Conservation (phyloP, 1,140 invertebrate genomes). For the Drosophila tristis region DNA sequence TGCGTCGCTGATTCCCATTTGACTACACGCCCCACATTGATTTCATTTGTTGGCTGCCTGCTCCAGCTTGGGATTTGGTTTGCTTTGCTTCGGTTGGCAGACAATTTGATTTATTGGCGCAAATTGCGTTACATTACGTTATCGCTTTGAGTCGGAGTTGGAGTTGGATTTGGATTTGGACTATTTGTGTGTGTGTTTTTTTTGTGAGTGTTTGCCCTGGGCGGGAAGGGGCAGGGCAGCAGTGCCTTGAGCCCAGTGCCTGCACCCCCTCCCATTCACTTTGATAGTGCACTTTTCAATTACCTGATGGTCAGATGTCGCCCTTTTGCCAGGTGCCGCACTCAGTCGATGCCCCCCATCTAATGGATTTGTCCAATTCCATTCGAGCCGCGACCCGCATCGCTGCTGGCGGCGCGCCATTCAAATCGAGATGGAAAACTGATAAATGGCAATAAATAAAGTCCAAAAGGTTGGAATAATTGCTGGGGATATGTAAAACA, state of each 20-base stretch:
- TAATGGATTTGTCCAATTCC: conserved; percentile 51
- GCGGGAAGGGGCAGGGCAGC: conserved; percentile 21
- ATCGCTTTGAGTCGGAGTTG: conserved; percentile 59
- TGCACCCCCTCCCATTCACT: background rate
- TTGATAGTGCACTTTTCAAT: conserved; percentile 67
- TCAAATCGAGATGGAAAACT: conserved; percentile 33
- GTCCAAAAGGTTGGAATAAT: conserved; percentile 63
- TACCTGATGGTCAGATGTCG: conserved; percentile 53
- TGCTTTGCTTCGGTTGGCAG: conserved; percentile 23
- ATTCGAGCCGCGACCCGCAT: conserved; percentile 22
- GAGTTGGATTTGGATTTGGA: conserved; percentile 23
- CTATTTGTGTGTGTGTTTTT: conserved; percentile 30
- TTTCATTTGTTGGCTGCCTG: conserved; percentile 58
- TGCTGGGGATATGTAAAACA: conserved; percentile 57
- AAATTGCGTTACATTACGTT: conserved; percentile 80
- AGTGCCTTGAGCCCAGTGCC: conserved; percentile 38
- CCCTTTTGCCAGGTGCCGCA: background rate
- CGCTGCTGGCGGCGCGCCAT: background rate
- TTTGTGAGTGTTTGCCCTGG: conserved; percentile 11
- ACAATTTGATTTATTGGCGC: conserved; percentile 81
- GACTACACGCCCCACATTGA: conserved; percentile 56
- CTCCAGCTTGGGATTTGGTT: no score
- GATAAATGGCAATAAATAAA: conserved; percentile 55
- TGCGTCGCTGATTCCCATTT: conserved; percentile 68
- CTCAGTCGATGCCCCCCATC: conserved; percentile 13